Evolutionary conservation across 2,113 vertebrate genomes (phyloP).

Genomic region (Oryzias curvinotus): DNA sequence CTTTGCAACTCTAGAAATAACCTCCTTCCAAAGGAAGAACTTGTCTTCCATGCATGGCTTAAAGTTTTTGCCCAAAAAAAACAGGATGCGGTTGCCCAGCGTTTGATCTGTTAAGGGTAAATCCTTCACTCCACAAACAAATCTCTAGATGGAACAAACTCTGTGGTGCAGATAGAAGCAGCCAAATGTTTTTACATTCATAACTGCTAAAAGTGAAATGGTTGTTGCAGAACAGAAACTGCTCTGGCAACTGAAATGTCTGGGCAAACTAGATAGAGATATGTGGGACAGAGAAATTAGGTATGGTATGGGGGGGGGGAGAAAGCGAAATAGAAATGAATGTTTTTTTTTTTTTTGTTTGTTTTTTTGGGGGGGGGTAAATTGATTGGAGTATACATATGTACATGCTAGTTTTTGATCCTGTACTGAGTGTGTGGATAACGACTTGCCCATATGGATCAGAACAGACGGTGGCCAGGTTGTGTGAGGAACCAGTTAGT

Average conservation of each 20-base stretch:
- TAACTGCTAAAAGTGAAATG: slow-evolving; percentile 38
- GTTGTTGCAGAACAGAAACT: slow-evolving; percentile 7
- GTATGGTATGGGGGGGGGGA: not conserved
- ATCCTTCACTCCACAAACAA: slow-evolving; percentile 29
- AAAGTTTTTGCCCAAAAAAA: slow-evolving; percentile 47
- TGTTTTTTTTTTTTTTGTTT: slow-evolving; percentile 9
- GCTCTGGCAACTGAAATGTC: not conserved
- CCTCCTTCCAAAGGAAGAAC: slow-evolving; percentile 18
- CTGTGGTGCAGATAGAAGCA: slow-evolving; percentile 17
- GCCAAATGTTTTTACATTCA: slow-evolving; percentile 35
- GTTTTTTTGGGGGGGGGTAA: slow-evolving; percentile 3
- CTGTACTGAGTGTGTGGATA: slow-evolving; percentile 27
- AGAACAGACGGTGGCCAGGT: slow-evolving; percentile 59
- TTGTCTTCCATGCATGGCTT: slow-evolving; percentile 17
- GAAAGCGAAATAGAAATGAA: slow-evolving; percentile 3
- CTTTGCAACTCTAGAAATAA: not conserved
- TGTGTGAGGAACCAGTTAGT: slow-evolving; percentile 60
- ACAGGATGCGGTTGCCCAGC: slow-evolving; percentile 40
- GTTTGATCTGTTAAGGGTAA: slow-evolving; percentile 41
- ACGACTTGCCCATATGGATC: slow-evolving; percentile 60
- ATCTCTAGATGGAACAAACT: slow-evolving; percentile 40
- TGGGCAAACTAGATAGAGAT: not conserved
- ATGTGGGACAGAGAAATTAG: not conserved
- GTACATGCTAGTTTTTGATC: slow-evolving; percentile 23
- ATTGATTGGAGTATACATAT: not conserved